Conservation (phyloP, 2,797 vertebrate species). For the Fistularia commersonii region DNA sequence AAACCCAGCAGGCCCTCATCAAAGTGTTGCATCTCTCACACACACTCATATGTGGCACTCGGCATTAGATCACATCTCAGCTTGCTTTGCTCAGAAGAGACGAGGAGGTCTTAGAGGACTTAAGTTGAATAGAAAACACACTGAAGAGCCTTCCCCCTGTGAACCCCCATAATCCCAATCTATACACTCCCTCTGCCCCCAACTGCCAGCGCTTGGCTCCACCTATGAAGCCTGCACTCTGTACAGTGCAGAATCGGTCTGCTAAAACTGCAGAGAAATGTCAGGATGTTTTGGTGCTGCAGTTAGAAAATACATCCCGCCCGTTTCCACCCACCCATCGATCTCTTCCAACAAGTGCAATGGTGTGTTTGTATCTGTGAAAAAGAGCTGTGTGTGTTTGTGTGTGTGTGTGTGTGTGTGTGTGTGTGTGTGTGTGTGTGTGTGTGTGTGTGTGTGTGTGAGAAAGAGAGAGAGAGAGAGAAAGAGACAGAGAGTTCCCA, state of each 20-base stretch:
- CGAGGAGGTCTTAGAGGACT: constrained; percentile 70
- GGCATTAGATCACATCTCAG: constrained; percentile 75
- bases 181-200: constrained; percentile 47
- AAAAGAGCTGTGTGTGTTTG: neutral
- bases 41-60: constrained; percentile 62
- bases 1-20: constrained; percentile 60
- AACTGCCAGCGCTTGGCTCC: constrained; percentile 32
- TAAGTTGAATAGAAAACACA: constrained; percentile 66
- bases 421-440: neutral
- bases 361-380: constrained; percentile 1
- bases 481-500: too few relatives aligned
- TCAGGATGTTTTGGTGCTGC: constrained; percentile 4
- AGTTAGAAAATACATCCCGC: constrained; percentile 8
- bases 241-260: constrained; percentile 4
- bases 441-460: too few relatives aligned
- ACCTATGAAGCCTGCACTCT: constrained; percentile 31
- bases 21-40: constrained; percentile 51
- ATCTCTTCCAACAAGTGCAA: constrained; percentile 2
- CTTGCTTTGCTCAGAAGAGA: constrained; percentile 66
- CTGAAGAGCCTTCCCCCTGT: constrained; percentile 60
- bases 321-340: constrained; percentile 3
- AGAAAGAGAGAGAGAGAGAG: too few relatives aligned
- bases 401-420: constrained; percentile 1
- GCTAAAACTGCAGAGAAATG: constrained; percentile 7
- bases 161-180: constrained; percentile 59